Evolutionary conservation across 2,888 invertebrate genomes (phyloP).

Genomic region (Brachyopa scutellaris): DNA sequence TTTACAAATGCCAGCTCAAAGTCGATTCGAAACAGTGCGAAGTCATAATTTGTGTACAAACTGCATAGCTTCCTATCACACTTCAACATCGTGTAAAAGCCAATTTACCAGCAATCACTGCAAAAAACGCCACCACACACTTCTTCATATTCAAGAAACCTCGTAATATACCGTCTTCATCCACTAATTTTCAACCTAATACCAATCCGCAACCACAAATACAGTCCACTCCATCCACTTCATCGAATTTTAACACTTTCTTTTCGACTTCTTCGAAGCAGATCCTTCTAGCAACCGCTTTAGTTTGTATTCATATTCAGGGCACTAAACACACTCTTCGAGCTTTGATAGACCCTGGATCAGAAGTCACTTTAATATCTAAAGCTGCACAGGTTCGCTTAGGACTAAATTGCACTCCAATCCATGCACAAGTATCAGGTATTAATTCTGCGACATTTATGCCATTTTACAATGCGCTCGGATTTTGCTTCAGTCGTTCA

Average conservation of each 20-base stretch:
- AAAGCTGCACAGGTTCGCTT: too few species aligned
- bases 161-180: neutral
- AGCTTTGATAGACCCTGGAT: conserved; percentile 20
- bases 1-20: neutral
- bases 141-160: neutral
- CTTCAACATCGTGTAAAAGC: neutral
- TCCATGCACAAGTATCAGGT: neutral
- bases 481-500: neutral
- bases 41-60: conserved; percentile 20
- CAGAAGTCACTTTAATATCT: too few species aligned
- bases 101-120: conserved; percentile 11
- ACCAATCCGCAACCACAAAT: too few species aligned
- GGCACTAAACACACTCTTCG: neutral
- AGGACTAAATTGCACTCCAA: neutral
- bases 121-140: conserved; percentile 5
- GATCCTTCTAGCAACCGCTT: conserved; percentile 10
- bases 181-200: conserved; percentile 7
- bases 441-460: neutral
- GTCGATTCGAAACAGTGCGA: conserved; percentile 2
- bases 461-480: neutral
- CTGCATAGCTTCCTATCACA: conserved; percentile 12
- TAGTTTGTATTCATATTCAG: neutral
- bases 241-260: neutral
- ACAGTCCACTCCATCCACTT: neutral
- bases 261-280: too few species aligned